Evolutionary conservation across 2,888 invertebrate genomes (phyloP).

Genomic region (Hypsopygia costalis): DNA sequence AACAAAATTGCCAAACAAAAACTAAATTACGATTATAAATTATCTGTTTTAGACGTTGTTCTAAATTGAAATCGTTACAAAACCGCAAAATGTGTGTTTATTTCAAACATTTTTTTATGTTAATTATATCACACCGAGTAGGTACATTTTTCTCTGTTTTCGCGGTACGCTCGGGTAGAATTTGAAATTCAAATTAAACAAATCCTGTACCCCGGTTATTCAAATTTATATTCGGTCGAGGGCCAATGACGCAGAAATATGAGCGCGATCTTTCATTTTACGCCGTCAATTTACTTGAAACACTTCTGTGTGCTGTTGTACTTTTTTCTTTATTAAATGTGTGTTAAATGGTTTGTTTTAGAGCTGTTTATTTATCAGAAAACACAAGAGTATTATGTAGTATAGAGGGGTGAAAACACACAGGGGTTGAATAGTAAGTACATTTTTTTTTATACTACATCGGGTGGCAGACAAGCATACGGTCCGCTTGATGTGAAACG

Average conservation of each 20-base stretch:
- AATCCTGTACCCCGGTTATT: conserved; percentile 36
- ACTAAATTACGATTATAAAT: background rate
- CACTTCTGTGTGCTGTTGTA: conserved; percentile 40
- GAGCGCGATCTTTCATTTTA: conserved; percentile 59
- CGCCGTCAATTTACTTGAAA: conserved; percentile 46
- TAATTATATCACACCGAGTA: conserved; percentile 66
- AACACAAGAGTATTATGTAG: no score
- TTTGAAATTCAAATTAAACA: conserved; percentile 65
- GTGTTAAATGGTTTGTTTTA: background rate
- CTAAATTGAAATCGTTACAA: background rate
- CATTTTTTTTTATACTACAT: no score
- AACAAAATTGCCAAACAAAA: no score
- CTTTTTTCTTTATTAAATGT: conserved; percentile 6
- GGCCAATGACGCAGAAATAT: conserved; percentile 56
- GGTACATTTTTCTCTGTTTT: conserved; percentile 34
- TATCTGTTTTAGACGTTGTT: conserved; percentile 16
- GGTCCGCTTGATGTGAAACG: no score
- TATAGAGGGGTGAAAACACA: no score
- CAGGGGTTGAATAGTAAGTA: no score
- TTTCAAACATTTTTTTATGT: conserved; percentile 53
- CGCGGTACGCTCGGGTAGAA: conserved; percentile 54
- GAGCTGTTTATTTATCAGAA: no score
- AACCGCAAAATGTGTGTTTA: conserved; percentile 43
- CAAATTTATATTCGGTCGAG: conserved; percentile 46
- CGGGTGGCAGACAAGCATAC: no score